Evolutionary conservation across 2,797 vertebrate species (phyloP).

Genomic region (Cossypha heuglini): DNA sequence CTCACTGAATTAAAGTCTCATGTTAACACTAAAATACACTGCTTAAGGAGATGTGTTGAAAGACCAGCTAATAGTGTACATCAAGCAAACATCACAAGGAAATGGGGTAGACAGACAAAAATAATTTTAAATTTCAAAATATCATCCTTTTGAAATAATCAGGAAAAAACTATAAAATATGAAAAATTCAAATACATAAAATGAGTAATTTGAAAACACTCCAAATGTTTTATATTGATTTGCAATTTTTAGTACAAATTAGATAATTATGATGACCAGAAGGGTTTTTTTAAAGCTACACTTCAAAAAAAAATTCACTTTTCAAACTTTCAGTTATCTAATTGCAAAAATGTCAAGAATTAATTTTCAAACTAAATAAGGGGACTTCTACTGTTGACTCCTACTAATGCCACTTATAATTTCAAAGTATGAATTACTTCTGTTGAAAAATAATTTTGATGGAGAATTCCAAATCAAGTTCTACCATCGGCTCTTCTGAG

Average conservation of each 20-base stretch:
- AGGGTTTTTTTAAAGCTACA: not conserved
- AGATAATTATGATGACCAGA: not conserved
- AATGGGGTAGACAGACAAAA: not conserved
- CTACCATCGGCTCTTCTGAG: not conserved
- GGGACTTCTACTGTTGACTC: not conserved
- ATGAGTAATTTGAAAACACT: not conserved
- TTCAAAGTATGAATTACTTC: not conserved
- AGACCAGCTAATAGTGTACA: not conserved
- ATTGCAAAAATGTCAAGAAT: not conserved
- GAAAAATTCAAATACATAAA: not conserved
- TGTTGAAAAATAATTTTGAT: not conserved
- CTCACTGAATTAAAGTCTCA: not conserved
- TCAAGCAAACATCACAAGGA: not conserved
- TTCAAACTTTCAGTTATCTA: not conserved
- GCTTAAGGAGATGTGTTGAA: not conserved
- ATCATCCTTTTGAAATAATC: not conserved
- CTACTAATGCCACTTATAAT: not conserved
- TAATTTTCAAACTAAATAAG: not conserved
- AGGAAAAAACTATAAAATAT: not conserved
- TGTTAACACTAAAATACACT: not conserved
- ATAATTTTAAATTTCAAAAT: not conserved
- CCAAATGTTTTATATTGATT: not conserved
- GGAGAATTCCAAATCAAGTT: not conserved
- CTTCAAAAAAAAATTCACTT: not conserved
- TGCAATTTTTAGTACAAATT: not conserved